Evolutionary conservation across 37 sponge, comb jelly and placozoan genomes (phyloP).

Genomic region (Ephydatia muelleri): DNA sequence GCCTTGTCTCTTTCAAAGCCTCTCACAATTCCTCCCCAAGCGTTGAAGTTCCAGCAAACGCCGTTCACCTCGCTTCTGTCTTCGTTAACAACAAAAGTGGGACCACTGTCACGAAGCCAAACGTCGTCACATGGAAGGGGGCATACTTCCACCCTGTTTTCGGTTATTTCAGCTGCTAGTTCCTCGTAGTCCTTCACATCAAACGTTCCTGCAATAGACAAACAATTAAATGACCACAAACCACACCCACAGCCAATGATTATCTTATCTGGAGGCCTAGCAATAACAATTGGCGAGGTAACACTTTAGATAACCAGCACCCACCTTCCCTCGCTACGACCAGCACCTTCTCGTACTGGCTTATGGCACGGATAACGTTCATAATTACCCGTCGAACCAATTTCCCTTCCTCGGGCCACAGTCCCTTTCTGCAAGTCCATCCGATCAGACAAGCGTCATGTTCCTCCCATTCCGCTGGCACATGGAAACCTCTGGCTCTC

Average conservation of each 20-base stretch:
- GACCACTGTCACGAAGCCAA: slow-evolving; percentile 12
- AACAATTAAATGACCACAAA: neutral
- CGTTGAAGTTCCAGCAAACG: slow-evolving; percentile 12
- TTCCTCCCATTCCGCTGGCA: slow-evolving; percentile 25
- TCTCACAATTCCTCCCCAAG: neutral
- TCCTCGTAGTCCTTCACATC: neutral
- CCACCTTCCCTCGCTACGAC: neutral
- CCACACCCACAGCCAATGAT: too few species aligned
- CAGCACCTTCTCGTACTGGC: slow-evolving; percentile 19
- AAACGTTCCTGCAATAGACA: neutral
- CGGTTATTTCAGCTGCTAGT: neutral
- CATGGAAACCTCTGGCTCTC: slow-evolving; percentile 4
- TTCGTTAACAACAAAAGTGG: slow-evolving; percentile 7
- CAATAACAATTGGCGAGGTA: too few species aligned
- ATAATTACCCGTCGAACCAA: neutral
- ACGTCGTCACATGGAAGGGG: neutral
- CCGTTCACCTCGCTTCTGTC: neutral
- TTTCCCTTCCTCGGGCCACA: slow-evolving; percentile 3
- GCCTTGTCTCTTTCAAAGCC: neutral
- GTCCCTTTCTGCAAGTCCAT: slow-evolving; percentile 10
- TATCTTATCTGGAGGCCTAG: too few species aligned
- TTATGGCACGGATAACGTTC: neutral
- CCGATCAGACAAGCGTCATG: slow-evolving; percentile 19
- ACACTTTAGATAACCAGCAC: neutral
- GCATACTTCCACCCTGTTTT: neutral